Percentiles rank a stretch among this genome's conserved stretches.
phyloP scores from a whole-genome alignment of 2,113 vertebrate genomes.

The Fukomys damarensis region DNA sequence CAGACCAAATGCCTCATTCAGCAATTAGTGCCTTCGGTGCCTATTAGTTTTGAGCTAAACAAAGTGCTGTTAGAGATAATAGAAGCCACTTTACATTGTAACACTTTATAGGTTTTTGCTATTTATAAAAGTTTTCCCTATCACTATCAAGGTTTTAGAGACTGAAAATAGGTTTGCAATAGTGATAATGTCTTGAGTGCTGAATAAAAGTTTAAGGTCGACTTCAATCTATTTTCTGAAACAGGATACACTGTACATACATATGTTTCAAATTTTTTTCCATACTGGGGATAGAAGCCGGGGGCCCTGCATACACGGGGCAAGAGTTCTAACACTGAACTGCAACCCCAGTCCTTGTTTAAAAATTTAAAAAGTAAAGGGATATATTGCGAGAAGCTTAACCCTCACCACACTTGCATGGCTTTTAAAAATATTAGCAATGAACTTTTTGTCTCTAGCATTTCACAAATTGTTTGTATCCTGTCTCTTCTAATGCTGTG shows the following conservation, averaged over 20 bases:
- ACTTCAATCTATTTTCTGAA: slow-evolving; percentile 37
- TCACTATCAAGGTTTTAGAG: slow-evolving; percentile 49
- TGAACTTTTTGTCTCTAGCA: slow-evolving; percentile 17
- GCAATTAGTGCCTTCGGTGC: too few relatives aligned
- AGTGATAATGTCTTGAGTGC: slow-evolving; percentile 38
- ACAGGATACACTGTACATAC: neutral
- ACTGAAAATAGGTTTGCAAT: slow-evolving; percentile 12
- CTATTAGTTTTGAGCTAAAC: too few relatives aligned
- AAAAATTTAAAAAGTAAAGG: slow-evolving; percentile 42
- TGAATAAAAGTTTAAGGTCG: slow-evolving; percentile 15
- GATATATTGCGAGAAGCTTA: slow-evolving; percentile 33
- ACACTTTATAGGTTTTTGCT: too few relatives aligned
- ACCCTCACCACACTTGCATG: neutral
- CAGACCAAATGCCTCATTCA: too few relatives aligned
- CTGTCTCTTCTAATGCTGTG: slow-evolving; percentile 34
- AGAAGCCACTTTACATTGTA: too few relatives aligned
- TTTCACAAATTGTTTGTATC: slow-evolving; percentile 19
- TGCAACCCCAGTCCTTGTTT: neutral
- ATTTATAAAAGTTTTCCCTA: too few relatives aligned
- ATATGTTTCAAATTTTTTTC: neutral
- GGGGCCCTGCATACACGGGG: too few relatives aligned
- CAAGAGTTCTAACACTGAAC: too few relatives aligned
- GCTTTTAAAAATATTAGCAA: neutral
- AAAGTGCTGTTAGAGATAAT: too few relatives aligned
- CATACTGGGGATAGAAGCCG: neutral